Evolutionary conservation across 2,113 vertebrate species (phyloP), one percentile per base, ranked within the genome.

Genomic region (Regulus satrapa): DNA sequence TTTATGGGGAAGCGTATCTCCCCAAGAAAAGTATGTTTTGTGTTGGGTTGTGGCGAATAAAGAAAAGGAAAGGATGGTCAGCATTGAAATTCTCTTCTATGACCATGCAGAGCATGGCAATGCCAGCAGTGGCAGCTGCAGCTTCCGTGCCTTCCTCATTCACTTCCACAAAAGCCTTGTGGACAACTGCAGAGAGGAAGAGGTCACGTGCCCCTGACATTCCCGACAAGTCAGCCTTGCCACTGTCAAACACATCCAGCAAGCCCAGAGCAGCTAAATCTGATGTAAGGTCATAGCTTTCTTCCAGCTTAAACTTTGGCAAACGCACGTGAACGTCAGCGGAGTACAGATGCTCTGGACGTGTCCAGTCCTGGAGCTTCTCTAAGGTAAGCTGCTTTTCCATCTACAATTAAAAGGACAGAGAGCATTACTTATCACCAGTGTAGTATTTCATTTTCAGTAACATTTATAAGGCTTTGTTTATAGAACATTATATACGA

Each of bases 61-160:
- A 98, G 97, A 99, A 99, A 56, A 99, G 77, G 97, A 99, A 99
- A 25, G 99, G 99, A 72, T 99, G 99, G 87, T 99, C 98, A 1
- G 98, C 99, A 0, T 23, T 97, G 92, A 99, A 99, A 38, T 97
- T 8, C 77, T 98, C 98, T 89, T 98, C 98, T 4, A 89, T 36
- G 13, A 77, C 1, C 98, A 98, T 97, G 81, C 97, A 97, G 16
- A 97, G 95, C 2, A 38, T 1, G 1, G 72, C 55, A 3, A 99
- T 52, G n/a, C 80, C 98, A 5, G 97, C 99, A 1, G 99, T 99
- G 89, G 99, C 99, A 3, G 98, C 99, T 0, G 99, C 98, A 1
- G 99, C 99, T 95, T 99, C 99, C 0, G 98, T 99, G 32, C 99
- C 99, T 83, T 99, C 99, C 96, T 99, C 99, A 2, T 99, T 99